These are phyloP conservation scores for Centropus unirufus DNA, from an alignment of 2,113 vertebrate genomes.

Conservation along the genomic window DNA sequence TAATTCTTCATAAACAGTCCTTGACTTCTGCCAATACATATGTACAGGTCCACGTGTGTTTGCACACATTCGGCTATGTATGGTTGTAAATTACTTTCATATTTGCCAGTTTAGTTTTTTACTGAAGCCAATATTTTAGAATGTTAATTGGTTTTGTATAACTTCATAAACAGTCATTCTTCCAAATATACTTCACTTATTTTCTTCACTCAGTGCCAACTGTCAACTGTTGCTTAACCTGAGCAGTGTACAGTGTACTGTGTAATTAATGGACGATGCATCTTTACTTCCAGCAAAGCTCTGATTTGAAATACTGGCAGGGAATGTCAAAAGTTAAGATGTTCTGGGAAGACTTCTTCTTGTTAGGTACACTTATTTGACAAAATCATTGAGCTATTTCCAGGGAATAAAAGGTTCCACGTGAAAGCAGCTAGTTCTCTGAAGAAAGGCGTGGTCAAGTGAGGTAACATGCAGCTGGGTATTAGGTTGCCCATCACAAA, in stretches of 20 bases:
- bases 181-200: neutral
- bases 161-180: neutral
- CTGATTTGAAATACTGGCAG: neutral
- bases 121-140: neutral
- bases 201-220: neutral
- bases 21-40: neutral
- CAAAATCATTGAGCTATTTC: rapidly evolving
- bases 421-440: neutral
- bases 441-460: neutral
- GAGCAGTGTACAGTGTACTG: neutral
- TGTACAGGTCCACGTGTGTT: rapidly evolving
- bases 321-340: neutral
- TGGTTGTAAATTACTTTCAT: neutral
- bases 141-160: neutral
- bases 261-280: neutral
- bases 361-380: neutral
- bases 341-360: neutral
- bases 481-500: neutral
- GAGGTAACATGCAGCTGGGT: neutral
- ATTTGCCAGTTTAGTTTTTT: neutral
- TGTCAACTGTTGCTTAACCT: neutral
- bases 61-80: neutral
- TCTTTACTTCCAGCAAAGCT: neutral
- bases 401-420: neutral
- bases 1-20: neutral